Base-by-base conservation (phyloP, 2,888 invertebrate genomes). In the Sminthurides aquaticus region DNA sequence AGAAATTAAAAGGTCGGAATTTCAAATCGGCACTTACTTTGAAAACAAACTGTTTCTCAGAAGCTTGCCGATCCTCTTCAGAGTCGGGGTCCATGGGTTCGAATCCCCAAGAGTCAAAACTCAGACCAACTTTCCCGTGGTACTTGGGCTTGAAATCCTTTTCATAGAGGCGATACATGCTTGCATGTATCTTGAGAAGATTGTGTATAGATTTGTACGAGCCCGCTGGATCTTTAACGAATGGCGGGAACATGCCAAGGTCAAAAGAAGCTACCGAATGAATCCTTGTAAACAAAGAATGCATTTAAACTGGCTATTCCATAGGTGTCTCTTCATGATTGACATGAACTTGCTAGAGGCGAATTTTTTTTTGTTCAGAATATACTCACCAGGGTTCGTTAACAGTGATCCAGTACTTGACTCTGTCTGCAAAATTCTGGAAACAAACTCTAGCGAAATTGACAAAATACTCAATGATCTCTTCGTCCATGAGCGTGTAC, bases 321-420 rank as follows among this genome's bases (percentile, higher is more conserved):
- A n/a, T n/a, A n/a, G n/a, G n/a, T n/a, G n/a, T n/a, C n/a, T n/a
- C n/a, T n/a, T n/a, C n/a, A n/a, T n/a, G n/a, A n/a, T n/a, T n/a
- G n/a, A n/a, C n/a, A n/a, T n/a, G n/a, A n/a, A n/a, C n/a, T n/a
- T n/a, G n/a, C n/a, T n/a, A n/a, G n/a, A n/a, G n/a, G n/a, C n/a
- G n/a, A n/a, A n/a, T n/a, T n/a, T n/a, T n/a, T n/a, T n/a, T n/a
- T n/a, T n/a, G n/a, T n/a, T n/a, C n/a, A n/a, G n/a, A n/a, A n/a
- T n/a, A n/a, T n/a, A n/a, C n/a, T n/a, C 15, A 52, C 80, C 81
- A 82, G 2, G 89, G 89, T 76, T 90, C 90, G 43, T 67, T 67
- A 2, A 67, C 34, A 0, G 64, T 64, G 2, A 67, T 64, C 67
- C 67, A 70, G 2, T 62, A 20, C 28, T 71, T 71, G 24, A 71